Percentiles rank a stretch among this genome's conserved stretches.
Conservation (phyloP, 2,113 vertebrate genomes). For the Alexandromys fortis region DNA sequence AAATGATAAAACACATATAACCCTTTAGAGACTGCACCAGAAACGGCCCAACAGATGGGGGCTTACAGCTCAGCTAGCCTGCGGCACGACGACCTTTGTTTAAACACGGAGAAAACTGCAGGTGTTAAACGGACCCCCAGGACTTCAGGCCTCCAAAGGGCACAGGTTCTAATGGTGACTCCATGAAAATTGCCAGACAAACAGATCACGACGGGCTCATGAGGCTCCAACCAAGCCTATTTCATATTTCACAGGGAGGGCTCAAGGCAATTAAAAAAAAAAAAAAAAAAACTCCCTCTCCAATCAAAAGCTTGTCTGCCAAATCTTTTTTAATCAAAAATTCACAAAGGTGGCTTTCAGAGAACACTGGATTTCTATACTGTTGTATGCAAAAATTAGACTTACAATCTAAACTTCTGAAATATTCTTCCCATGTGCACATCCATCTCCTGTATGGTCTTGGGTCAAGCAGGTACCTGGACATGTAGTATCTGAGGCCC, state of each 20-base stretch:
- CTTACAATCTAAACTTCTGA: background rate
- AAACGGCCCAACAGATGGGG: slow-evolving; percentile 56
- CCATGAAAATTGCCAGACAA: background rate
- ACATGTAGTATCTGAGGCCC: background rate
- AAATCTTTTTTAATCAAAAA: slow-evolving; percentile 53
- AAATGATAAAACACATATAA: slow-evolving; percentile 75
- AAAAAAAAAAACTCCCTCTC: slow-evolving; percentile 42
- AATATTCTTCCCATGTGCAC: slow-evolving; percentile 38
- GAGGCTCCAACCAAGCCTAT: background rate
- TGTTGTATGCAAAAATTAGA: background rate
- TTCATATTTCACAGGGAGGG: slow-evolving; percentile 13
- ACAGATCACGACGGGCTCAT: background rate
- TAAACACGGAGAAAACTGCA: slow-evolving; percentile 52
- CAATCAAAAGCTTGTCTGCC: background rate
- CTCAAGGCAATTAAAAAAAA: background rate
- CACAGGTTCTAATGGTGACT: slow-evolving; percentile 29
- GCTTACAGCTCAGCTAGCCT: slow-evolving; percentile 49
- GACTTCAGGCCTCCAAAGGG: background rate
- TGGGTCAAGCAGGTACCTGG: background rate
- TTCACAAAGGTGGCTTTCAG: background rate
- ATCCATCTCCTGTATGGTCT: slow-evolving; percentile 14
- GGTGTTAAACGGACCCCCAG: slow-evolving; percentile 31
- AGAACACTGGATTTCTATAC: background rate
- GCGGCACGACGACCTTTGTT: background rate
- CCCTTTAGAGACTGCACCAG: slow-evolving; percentile 55